A percentile compares a stretch with the other conserved stretches of the same genome.
Conservation (phyloP, 2,888 invertebrate species). For the Aethes cnicana region DNA sequence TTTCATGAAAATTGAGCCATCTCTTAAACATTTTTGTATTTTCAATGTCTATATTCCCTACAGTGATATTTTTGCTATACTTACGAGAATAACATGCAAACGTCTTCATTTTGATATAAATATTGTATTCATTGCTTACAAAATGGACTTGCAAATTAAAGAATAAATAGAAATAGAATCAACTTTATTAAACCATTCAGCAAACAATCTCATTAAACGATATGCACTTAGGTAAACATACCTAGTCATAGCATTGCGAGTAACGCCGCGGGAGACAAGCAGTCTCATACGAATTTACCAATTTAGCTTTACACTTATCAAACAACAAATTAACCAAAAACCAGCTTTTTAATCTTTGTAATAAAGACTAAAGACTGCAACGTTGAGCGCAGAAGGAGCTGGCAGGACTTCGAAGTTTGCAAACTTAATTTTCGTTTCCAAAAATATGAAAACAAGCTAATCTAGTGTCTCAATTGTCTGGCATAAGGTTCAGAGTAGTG, state of each 20-base stretch:
- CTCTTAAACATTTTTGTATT: too few species aligned
- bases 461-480: neutral
- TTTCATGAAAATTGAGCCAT: too few species aligned
- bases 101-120: too few species aligned
- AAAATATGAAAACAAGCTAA: neutral
- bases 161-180: neutral
- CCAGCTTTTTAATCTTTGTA: neutral
- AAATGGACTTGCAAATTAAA: too few species aligned
- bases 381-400: neutral
- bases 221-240: conserved; percentile 22
- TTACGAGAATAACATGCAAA: too few species aligned
- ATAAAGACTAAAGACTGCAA: neutral
- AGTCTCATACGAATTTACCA: conserved; percentile 12
- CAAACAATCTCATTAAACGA: conserved; percentile 10
- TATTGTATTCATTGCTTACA: too few species aligned
- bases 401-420: neutral
- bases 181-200: neutral
- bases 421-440: neutral
- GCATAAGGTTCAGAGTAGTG: neutral
- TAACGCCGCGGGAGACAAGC: conserved; percentile 27
- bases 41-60: too few species aligned
- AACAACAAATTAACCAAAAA: neutral
- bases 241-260: conserved; percentile 17
- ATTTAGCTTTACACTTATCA: neutral
- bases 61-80: too few species aligned